Evolutionary conservation across 2,888 invertebrate genomes (phyloP).

Genomic region (Parnassius orleans): DNA sequence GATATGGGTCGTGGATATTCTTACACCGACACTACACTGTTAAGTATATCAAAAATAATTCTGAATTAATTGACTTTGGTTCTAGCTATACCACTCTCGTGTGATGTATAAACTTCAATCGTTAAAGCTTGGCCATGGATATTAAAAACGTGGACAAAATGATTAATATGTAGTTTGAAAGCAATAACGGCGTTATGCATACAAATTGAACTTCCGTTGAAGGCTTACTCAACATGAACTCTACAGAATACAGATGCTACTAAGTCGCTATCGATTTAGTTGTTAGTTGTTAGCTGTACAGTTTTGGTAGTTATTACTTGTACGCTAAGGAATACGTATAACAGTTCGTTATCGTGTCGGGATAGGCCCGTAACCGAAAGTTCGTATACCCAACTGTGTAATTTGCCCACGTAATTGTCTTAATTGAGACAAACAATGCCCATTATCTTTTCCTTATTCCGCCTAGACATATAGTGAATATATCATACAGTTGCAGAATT

Average conservation of each 20-base stretch:
- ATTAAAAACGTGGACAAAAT: slow-evolving; percentile 26
- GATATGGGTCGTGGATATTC: too few species aligned
- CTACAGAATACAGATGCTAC: slow-evolving; percentile 17
- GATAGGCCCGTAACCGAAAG: slow-evolving; percentile 21
- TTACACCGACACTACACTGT: too few species aligned
- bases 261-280: slow-evolving; percentile 6
- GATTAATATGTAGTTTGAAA: slow-evolving; percentile 21
- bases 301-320: neutral
- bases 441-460: slow-evolving; percentile 17
- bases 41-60: too few species aligned
- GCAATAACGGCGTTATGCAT: slow-evolving; percentile 26
- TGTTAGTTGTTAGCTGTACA: too few species aligned
- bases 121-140: slow-evolving; percentile 6
- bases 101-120: neutral
- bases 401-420: slow-evolving; percentile 24
- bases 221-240: slow-evolving; percentile 9
- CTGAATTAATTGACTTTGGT: too few species aligned
- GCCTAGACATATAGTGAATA: too few species aligned
- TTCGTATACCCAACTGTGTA: slow-evolving; percentile 16
- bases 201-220: slow-evolving; percentile 22
- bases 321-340: slow-evolving; percentile 3
- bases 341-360: slow-evolving; percentile 17
- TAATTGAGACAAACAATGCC: slow-evolving; percentile 25
- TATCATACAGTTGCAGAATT: too few species aligned
- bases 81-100: neutral